Conservation (phyloP, 2,797 vertebrate genomes). For the Bucorvus abyssinicus region DNA sequence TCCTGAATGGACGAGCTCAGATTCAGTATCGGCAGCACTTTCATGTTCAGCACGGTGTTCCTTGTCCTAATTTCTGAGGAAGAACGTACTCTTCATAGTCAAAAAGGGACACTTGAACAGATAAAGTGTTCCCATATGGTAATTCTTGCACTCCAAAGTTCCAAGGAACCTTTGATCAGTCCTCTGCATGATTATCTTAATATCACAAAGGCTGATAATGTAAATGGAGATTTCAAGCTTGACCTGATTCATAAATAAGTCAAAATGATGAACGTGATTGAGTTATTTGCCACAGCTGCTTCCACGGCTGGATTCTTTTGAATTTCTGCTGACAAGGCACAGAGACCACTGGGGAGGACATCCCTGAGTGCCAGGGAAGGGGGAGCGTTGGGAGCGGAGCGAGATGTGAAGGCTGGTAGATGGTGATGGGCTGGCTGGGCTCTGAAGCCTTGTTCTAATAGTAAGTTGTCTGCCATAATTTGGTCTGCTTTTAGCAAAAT, state of each 20-base stretch:
- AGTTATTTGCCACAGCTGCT: conserved; percentile 8
- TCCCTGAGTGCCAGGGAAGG: background rate
- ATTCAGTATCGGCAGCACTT: background rate
- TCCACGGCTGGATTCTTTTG: conserved; percentile 15
- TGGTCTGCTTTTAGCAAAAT: background rate
- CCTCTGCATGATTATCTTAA: conserved; percentile 24
- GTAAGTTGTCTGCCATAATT: background rate
- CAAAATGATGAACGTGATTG: conserved; percentile 25
- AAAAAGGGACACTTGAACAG: background rate
- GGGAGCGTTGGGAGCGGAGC: background rate
- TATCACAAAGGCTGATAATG: conserved; percentile 6
- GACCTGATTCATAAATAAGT: conserved; percentile 42
- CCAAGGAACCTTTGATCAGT: conserved; percentile 1
- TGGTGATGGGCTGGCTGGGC: background rate
- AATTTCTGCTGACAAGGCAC: conserved; percentile 23
- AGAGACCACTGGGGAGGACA: conserved; percentile 11
- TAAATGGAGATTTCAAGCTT: conserved; percentile 54
- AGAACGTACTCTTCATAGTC: background rate
- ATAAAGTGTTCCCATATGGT: background rate
- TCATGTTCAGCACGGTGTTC: background rate
- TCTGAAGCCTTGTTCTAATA: background rate
- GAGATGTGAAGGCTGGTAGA: background rate
- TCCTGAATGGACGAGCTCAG: background rate
- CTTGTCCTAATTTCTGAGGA: background rate
- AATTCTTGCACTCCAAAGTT: background rate